Conservation (phyloP, 2,113 vertebrate species). For the Balaeniceps rex region DNA sequence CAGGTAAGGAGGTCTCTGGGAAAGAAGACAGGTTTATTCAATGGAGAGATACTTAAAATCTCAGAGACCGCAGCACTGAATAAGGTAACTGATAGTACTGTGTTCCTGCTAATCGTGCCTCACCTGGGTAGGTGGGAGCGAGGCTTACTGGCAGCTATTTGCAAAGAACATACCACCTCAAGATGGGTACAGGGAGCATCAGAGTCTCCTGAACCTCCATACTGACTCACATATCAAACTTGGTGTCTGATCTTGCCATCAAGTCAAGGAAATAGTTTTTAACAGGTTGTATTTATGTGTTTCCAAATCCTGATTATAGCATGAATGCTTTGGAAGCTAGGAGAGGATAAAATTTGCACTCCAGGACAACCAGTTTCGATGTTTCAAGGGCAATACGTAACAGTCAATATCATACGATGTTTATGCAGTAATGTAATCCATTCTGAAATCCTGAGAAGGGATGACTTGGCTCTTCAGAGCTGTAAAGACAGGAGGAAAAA, state of each 20-base stretch:
- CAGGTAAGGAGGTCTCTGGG: background rate
- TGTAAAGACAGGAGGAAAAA: background rate
- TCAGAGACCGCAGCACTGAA: background rate
- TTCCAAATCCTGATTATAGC: background rate
- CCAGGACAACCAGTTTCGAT: background rate
- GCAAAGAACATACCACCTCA: background rate
- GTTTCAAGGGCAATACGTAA: background rate
- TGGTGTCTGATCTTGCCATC: background rate
- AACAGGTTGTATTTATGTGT: background rate
- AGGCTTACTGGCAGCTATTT: background rate
- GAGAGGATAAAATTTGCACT: background rate
- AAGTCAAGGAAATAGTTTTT: background rate
- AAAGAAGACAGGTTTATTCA: background rate
- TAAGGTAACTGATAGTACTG: background rate
- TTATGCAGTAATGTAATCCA: background rate
- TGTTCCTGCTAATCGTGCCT: background rate
- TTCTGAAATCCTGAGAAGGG: background rate
- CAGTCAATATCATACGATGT: background rate
- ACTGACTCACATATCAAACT: background rate
- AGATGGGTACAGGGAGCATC: background rate
- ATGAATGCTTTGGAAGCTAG: background rate
- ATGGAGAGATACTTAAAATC: background rate
- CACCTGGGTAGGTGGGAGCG: background rate
- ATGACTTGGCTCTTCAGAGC: background rate
- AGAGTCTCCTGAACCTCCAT: background rate